Percentiles rank a stretch among this genome's conserved stretches.
phyloP scores from a whole-genome alignment of 2,888 invertebrate species.

The Pristionchus arcanus region DNA sequence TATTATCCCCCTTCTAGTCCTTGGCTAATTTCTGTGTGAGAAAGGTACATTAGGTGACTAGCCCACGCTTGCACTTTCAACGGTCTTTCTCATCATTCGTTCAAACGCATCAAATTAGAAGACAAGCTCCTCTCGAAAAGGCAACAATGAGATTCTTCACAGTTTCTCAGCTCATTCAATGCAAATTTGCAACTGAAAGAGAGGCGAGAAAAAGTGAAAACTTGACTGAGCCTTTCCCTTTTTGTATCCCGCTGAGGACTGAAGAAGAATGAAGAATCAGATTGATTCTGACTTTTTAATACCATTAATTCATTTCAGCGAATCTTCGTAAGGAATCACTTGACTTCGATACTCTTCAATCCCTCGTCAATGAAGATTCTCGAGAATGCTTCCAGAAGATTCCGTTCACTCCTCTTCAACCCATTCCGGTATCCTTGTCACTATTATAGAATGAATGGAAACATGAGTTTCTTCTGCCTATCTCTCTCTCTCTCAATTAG shows the following conservation, averaged over 20 bases:
- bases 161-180: slow-evolving; percentile 11
- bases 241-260: slow-evolving; percentile 9
- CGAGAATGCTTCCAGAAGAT: slow-evolving; percentile 65
- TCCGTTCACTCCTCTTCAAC: slow-evolving; percentile 3
- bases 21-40: neutral
- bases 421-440: slow-evolving; percentile 12
- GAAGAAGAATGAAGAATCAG: neutral
- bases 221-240: slow-evolving; percentile 1
- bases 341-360: slow-evolving; percentile 69
- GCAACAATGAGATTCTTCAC: slow-evolving; percentile 11
- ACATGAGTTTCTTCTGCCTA: slow-evolving; percentile 13
- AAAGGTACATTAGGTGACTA: neutral
- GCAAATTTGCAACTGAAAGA: slow-evolving; percentile 10
- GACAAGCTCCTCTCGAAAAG: neutral
- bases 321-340: slow-evolving; percentile 64
- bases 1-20: slow-evolving; percentile 5
- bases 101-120: neutral
- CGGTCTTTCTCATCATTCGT: neutral
- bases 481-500: slow-evolving; percentile 16
- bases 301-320: slow-evolving; percentile 57
- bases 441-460: neutral
- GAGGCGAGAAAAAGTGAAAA: slow-evolving; percentile 30
- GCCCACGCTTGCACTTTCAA: neutral
- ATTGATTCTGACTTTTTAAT: neutral
- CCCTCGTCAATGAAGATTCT: slow-evolving; percentile 67